Evolutionary conservation across 2,888 invertebrate genomes (phyloP).

Genomic region (Latrodectus elegans): DNA sequence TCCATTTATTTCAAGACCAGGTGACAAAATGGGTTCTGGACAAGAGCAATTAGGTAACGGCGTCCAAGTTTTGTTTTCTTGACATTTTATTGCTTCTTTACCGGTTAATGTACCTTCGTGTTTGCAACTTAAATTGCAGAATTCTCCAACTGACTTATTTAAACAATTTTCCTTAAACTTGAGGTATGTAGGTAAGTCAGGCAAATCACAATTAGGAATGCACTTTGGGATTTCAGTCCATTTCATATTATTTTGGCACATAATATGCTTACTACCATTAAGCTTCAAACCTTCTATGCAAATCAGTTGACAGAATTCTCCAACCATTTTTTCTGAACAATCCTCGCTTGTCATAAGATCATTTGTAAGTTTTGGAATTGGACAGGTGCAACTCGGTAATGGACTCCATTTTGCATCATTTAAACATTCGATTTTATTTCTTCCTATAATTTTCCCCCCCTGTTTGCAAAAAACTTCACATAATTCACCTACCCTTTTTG

Average conservation of each 20-base stretch:
- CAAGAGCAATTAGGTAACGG: conserved; percentile 1
- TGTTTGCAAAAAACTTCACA: conserved; percentile 2
- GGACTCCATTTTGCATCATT: conserved; percentile 11
- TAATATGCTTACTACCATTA: conserved; percentile 1
- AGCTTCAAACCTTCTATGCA: background rate
- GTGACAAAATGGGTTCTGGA: background rate
- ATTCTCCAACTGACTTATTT: background rate
- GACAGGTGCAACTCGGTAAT: conserved; percentile 20
- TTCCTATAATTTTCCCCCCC: background rate
- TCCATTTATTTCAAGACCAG: background rate
- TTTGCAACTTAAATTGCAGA: conserved; percentile 5
- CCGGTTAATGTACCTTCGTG: background rate
- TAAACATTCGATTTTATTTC: background rate
- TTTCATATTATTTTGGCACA: background rate
- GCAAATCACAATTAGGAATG: background rate
- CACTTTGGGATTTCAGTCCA: conserved; percentile 4
- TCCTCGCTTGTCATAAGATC: background rate
- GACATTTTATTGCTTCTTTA: conserved; percentile 1
- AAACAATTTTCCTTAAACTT: conserved; percentile 4
- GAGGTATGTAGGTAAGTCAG: background rate
- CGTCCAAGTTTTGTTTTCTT: background rate
- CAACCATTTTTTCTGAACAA: background rate
- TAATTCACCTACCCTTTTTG: background rate
- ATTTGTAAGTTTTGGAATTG: background rate
- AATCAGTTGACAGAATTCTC: background rate